Base-by-base conservation (phyloP, 1,140 invertebrate species). In the Drosophila insularis region DNA sequence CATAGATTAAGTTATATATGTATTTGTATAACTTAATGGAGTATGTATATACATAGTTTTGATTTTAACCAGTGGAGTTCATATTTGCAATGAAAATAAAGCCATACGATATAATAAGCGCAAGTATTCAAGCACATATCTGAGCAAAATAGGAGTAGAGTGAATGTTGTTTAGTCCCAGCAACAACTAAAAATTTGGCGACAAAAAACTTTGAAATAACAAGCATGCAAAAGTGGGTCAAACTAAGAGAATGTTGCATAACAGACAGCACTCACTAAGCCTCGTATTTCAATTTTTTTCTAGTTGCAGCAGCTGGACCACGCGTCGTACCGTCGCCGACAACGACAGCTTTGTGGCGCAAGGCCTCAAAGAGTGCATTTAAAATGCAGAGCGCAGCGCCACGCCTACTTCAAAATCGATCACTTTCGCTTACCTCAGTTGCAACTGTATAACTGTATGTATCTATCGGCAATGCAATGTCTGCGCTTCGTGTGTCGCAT, bases 341-440 rank as follows among this genome's bases (percentile, higher is more conserved):
- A 55, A 63, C 71, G 56, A 69, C 60, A 55, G 66, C 61, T 58
- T 68, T 74, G 73, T 80, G 80, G 72, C 72, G 68, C 84, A 80
- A 89, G 73, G 68, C 70, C 56, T 32, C 11, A 55, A 31, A 69
- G 19, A 70, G 58, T 68, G 62, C 74, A 77, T 69, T 71, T 71
- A 56, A 76, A 78, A 78, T 75, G 72, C 75, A 68, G 72, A 55
- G 64, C 63, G 32, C 37, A 40, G 27, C 5, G 63, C 85, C 85
- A 89, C 85, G 86, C 85, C 85, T 74, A 84, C 71, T 68, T 85
- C 62, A 90, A 89, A 89, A 89, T 90, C 86, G 85, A 89, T 89
- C 86, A 89, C 85, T 89, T 89, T 89, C 86, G 86, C 78, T 86
- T 90, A 56, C 59, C 71, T 69, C 58, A 64, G 61, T 50, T 21